Percentiles rank a stretch among this genome's conserved stretches.
phyloP scores from a whole-genome alignment of 2,113 vertebrate genomes.

The Sciurus niger region DNA sequence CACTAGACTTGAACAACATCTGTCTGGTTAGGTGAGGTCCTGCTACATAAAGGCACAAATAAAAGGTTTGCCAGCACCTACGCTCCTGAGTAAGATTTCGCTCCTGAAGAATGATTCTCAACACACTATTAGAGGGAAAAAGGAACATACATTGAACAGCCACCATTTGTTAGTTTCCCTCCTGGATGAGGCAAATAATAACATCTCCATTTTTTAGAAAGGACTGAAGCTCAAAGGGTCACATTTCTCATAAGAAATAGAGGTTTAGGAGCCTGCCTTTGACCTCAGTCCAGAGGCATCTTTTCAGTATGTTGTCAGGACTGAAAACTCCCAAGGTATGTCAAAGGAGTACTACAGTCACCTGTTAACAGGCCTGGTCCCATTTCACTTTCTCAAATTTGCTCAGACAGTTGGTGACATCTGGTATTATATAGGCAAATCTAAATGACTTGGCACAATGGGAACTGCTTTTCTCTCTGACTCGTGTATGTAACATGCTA shows the following conservation, averaged over 20 bases:
- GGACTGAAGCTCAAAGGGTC: neutral
- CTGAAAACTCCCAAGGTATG: neutral
- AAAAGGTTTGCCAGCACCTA: neutral
- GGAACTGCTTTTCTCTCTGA: neutral
- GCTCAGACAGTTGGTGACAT: neutral
- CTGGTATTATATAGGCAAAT: neutral
- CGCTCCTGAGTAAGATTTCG: neutral
- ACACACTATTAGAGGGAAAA: neutral
- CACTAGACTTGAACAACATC: neutral
- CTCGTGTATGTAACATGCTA: neutral
- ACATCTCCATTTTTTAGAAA: neutral
- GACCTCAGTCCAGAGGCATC: neutral
- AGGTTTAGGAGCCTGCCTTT: neutral
- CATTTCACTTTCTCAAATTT: neutral
- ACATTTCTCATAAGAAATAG: neutral
- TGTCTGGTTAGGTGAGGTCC: slow-evolving; percentile 34
- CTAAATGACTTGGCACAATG: neutral
- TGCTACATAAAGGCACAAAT: slow-evolving; percentile 16
- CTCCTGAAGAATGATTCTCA: neutral
- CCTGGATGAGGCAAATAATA: neutral
- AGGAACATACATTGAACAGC: neutral
- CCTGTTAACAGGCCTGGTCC: neutral
- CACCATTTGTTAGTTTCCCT: neutral
- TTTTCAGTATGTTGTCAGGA: neutral
- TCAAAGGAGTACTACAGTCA: neutral